Conservation (phyloP, 2,888 invertebrate species). For the Lasioglossum lativentre region DNA sequence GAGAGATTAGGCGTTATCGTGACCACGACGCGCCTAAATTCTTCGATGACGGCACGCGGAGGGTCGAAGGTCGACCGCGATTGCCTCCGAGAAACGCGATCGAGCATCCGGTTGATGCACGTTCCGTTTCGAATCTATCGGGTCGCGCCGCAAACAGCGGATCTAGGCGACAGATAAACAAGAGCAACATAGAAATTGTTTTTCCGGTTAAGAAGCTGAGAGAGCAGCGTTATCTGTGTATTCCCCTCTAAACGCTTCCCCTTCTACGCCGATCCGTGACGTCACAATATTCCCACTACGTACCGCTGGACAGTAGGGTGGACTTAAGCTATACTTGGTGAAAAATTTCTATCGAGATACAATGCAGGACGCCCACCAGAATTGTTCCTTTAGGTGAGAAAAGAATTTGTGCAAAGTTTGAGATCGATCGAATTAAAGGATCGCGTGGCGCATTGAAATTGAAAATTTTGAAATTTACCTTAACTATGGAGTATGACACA, state of each 20-base stretch:
- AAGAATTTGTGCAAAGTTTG: too few relatives aligned
- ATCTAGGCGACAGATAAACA: background rate
- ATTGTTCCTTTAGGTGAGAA: too few relatives aligned
- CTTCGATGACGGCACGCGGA: slow-evolving; percentile 33
- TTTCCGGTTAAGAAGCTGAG: background rate
- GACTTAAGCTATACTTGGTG: too few relatives aligned
- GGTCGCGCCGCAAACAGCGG: background rate
- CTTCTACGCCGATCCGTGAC: too few relatives aligned
- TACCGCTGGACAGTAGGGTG: too few relatives aligned
- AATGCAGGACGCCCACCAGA: too few relatives aligned
- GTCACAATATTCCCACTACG: too few relatives aligned
- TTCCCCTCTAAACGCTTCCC: background rate
- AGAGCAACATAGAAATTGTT: background rate
- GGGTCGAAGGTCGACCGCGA: slow-evolving; percentile 48
- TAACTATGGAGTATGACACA: too few relatives aligned
- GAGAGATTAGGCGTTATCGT: slow-evolving; percentile 1
- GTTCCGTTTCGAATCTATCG: background rate
- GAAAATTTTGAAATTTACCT: too few relatives aligned
- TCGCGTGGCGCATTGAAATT: too few relatives aligned
- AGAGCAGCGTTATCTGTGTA: background rate
- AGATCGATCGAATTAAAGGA: too few relatives aligned
- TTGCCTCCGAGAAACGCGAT: slow-evolving; percentile 26
- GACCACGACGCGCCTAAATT: slow-evolving; percentile 42
- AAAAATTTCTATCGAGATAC: too few relatives aligned
- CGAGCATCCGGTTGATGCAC: background rate